Evolutionary conservation across 1,140 invertebrate species (phyloP).

Genomic region (Gonatopus flavifemur): DNA sequence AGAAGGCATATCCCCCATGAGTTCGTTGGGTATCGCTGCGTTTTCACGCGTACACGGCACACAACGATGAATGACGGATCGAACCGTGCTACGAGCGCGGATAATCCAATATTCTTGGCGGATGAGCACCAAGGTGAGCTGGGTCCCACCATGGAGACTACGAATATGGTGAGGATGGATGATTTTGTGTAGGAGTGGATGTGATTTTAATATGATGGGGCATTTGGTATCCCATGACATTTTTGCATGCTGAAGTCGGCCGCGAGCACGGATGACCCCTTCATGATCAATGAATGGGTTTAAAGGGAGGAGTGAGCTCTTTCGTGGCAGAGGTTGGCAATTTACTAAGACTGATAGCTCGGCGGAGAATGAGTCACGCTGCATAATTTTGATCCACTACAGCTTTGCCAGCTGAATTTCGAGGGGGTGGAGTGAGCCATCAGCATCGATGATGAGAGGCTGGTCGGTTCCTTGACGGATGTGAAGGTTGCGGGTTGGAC

Average conservation of each 20-base stretch:
- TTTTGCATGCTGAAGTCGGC: not conserved
- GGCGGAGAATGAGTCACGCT: not conserved
- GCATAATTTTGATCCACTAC: not conserved
- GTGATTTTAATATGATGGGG: not conserved
- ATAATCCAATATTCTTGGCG: slow-evolving; percentile 28
- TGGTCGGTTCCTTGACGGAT: too few relatives aligned
- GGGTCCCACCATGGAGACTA: slow-evolving; percentile 22
- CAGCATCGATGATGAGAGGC: too few relatives aligned
- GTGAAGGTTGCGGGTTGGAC: too few relatives aligned
- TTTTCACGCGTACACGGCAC: slow-evolving; percentile 24
- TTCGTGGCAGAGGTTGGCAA: not conserved
- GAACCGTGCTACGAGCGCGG: slow-evolving; percentile 15
- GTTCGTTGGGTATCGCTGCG: slow-evolving; percentile 32
- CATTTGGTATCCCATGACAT: not conserved
- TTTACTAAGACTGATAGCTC: not conserved
- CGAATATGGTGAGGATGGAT: not conserved
- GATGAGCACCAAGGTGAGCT: slow-evolving; percentile 14
- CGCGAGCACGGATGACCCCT: not conserved
- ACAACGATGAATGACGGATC: slow-evolving; percentile 3
- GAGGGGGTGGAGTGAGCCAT: too few relatives aligned
- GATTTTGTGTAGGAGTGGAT: not conserved
- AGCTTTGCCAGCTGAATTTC: too few relatives aligned
- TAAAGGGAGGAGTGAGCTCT: not conserved
- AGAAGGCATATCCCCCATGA: slow-evolving; percentile 40
- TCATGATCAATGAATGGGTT: not conserved